phyloP scores from a whole-genome alignment of 1,140 invertebrate genomes.

The Aphelenchoides fujianensis region DNA sequence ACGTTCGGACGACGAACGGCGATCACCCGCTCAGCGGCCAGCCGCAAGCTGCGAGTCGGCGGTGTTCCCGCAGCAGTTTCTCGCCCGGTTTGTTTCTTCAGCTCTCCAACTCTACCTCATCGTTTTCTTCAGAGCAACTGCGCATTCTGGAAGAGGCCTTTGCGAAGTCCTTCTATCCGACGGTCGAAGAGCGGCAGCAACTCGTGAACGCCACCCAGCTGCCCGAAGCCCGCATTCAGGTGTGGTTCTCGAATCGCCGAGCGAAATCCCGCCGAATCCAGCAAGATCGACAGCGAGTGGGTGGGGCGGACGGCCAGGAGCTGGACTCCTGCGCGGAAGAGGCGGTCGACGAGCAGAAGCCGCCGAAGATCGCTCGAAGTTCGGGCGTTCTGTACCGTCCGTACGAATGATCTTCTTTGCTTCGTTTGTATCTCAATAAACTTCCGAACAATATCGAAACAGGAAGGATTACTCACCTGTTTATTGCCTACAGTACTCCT shows the following conservation, averaged over 20 bases:
- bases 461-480: too few species aligned
- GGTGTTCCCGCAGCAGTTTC: conserved; percentile 41
- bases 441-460: too few species aligned
- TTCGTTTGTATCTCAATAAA: neutral
- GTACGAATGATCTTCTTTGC: neutral
- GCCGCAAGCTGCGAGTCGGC: conserved; percentile 18
- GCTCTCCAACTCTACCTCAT: neutral
- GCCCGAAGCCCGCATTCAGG: conserved; percentile 63
- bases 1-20: conserved; percentile 19
- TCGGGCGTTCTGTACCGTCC: neutral
- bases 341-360: neutral
- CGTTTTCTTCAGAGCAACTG: conserved; percentile 49
- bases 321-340: neutral
- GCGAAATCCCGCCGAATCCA: conserved; percentile 51
- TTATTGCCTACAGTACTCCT: too few species aligned
- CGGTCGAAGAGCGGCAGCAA: conserved; percentile 61
- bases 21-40: conserved; percentile 10
- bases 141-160: conserved; percentile 45
- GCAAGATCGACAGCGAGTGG: conserved; percentile 18
- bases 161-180: conserved; percentile 29
- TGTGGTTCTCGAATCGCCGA: conserved; percentile 59
- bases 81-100: conserved; percentile 26
- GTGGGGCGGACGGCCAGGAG: neutral
- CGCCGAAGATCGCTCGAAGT: too few species aligned
- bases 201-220: conserved; percentile 59